Conservation (phyloP, 2,113 vertebrate genomes). For the Numida meleagris region DNA sequence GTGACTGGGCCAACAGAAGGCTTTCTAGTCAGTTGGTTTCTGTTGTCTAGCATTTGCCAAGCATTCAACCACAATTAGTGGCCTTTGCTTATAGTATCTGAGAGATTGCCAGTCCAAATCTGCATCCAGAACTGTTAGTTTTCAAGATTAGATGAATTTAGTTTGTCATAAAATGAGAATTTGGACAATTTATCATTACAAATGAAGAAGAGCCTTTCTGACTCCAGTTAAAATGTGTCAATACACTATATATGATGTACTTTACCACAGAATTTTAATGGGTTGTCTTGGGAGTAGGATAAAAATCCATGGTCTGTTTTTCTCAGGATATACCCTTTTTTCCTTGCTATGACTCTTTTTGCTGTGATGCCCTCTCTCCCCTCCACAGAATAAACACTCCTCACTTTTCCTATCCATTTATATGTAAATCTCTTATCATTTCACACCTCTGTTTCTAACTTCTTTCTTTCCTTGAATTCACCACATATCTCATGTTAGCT, state of each 20-base stretch:
- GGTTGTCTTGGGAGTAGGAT: neutral
- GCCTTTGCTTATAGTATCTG: neutral
- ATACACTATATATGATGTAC: neutral
- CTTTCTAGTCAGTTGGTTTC: neutral
- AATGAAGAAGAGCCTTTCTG: neutral
- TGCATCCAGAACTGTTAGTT: neutral
- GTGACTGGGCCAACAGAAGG: neutral
- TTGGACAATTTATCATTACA: neutral
- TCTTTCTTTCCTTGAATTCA: neutral
- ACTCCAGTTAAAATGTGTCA: neutral
- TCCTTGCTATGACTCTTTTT: neutral
- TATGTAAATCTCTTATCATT: neutral
- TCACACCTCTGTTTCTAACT: neutral
- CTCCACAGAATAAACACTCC: neutral
- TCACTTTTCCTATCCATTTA: neutral
- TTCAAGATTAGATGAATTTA: neutral
- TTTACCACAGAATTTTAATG: neutral
- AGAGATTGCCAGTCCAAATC: neutral
- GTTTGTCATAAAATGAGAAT: neutral
- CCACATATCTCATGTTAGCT: neutral
- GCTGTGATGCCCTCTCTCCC: neutral
- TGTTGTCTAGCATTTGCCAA: neutral
- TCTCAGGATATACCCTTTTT: neutral
- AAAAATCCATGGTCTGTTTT: neutral
- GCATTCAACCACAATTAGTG: neutral